These are phyloP conservation scores for Meda fulgida DNA, from an alignment of 2,797 vertebrate genomes.

Conservation along the genomic window DNA sequence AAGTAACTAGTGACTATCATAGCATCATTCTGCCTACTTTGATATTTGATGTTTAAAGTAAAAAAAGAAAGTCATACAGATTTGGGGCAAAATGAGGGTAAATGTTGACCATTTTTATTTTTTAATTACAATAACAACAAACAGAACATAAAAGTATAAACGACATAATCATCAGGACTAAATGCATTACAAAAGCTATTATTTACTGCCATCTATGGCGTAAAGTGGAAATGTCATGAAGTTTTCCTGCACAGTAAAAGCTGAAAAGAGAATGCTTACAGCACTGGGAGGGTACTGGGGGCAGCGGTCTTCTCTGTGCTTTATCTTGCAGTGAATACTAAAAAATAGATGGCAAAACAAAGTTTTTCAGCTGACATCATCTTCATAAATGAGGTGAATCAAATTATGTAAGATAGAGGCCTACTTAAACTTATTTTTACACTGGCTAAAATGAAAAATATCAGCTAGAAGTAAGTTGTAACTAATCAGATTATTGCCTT, in stretches of 20 bases:
- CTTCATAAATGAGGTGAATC: neutral
- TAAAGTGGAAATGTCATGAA: neutral
- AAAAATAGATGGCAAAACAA: neutral
- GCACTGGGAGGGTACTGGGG: conserved; percentile 89
- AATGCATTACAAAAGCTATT: neutral
- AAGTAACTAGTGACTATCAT: neutral
- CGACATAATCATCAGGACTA: neutral
- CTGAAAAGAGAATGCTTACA: conserved; percentile 85
- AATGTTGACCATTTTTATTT: neutral
- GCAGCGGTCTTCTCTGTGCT: conserved; percentile 78
- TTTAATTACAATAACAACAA: neutral
- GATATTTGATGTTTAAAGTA: neutral
- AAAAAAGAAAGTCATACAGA: neutral
- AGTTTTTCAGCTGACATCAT: neutral
- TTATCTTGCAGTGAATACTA: conserved; percentile 85
- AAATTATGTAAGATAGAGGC: neutral
- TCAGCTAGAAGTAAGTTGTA: neutral
- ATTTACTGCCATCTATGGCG: conserved; percentile 51
- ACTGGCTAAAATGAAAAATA: neutral
- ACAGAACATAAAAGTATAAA: neutral
- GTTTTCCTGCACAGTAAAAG: neutral
- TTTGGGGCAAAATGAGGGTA: neutral
- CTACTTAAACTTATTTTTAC: neutral
- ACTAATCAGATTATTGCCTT: neutral
- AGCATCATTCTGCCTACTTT: neutral